Evolutionary conservation across 2,797 vertebrate genomes (phyloP), one percentile per base, ranked within the genome.

Genomic region (Phataginus tetradactyla): DNA sequence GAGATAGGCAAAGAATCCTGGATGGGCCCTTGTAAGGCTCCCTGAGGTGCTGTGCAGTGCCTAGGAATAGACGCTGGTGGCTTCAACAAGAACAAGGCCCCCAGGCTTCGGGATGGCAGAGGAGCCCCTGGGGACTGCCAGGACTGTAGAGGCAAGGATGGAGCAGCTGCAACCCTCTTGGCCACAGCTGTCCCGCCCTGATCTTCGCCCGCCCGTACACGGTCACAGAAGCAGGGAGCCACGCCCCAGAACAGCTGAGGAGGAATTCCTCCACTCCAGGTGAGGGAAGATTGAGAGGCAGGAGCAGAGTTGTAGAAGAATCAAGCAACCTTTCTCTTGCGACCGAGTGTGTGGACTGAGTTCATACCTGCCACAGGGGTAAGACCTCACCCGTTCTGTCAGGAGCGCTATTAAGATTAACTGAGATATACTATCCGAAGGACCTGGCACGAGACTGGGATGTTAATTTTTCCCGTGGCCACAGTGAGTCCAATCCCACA

Each of bases 391-490:
- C 1, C 59, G 18, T 57, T 68, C 75, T 34, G 1, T 68, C 7
- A 55, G 71, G 77, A 39, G 4, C 8, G 59, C 92, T n/a, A 15
- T 63, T 10, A 74, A 39, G 66, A 77, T 15, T 1, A 69, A 64
- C 45, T 25, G 39, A 63, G 45, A 13, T 53, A 21, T 53, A 20
- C 2, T 29, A 17, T 45, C 7, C 20, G 37, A 71, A 72, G 27
- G 32, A 11, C 27, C 12, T 3, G 57, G 92, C 86, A 23, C 55
- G 78, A 57, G 29, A 69, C 69, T 49, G 57, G n/a, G 57, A 37
- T n/a, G 3, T 23, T 17, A 1, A 11, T n/a, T n/a, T 25, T 45
- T 14, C 25, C n/a, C 55, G 1, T 13, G 0, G 2, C 9, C 66
- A 18, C 12, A 4, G 66, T 42, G 66, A 84, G 32, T 37, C 61